A percentile compares a stretch with the other conserved stretches of the same genome.
phyloP scores from a whole-genome alignment of 2,888 invertebrate genomes.

The Eristalinus aeneus region DNA sequence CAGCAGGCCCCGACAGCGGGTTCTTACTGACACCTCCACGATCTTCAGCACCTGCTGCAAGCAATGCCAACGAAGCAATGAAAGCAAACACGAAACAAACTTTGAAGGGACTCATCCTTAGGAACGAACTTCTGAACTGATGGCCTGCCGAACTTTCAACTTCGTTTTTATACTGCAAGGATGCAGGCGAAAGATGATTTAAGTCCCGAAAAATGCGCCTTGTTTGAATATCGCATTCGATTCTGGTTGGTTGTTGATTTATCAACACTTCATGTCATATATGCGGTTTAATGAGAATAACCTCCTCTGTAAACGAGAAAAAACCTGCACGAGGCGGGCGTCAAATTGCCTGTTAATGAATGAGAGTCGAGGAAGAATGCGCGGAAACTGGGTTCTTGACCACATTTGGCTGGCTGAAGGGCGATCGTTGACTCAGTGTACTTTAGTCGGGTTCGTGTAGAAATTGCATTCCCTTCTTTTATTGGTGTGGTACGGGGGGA shows the following conservation, averaged over 20 bases:
- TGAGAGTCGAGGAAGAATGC: background rate
- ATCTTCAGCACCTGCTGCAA: background rate
- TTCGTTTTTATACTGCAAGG: background rate
- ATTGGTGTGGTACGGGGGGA: too few species aligned
- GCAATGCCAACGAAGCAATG: background rate
- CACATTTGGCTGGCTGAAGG: background rate
- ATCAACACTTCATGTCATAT: background rate
- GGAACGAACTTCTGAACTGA: background rate
- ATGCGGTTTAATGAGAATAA: background rate
- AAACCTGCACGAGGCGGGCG: background rate
- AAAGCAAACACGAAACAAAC: background rate
- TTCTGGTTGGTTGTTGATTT: background rate
- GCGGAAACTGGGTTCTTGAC: background rate
- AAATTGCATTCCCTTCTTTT: background rate
- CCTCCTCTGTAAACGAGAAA: background rate
- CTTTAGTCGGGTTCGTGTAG: background rate
- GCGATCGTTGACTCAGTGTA: background rate
- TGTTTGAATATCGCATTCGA: background rate
- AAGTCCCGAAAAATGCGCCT: background rate
- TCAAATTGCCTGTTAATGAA: background rate
- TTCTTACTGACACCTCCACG: background rate
- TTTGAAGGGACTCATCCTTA: background rate
- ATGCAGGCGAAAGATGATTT: background rate
- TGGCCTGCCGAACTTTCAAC: background rate
- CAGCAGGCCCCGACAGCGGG: background rate